Conservation (phyloP, 37 sponge, comb jelly and placozoan genomes). For the Corticium candelabrum region DNA sequence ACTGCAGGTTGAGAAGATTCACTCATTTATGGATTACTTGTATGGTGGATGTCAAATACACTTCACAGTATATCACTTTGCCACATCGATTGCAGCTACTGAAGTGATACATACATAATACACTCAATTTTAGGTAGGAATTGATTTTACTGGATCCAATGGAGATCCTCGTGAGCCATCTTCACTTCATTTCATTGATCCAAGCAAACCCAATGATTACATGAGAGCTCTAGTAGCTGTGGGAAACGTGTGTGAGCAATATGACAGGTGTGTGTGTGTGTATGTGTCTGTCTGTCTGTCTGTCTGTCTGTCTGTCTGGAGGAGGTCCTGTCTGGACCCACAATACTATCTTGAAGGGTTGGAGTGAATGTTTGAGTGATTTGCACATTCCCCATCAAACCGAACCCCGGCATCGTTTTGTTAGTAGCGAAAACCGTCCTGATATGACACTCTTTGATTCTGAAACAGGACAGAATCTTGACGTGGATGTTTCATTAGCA, state of each 20-base stretch:
- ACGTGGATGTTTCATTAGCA: slow-evolving; percentile 49
- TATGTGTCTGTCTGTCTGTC: background rate
- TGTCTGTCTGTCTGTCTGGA: background rate
- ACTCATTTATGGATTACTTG: slow-evolving; percentile 30
- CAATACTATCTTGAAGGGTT: too few species aligned
- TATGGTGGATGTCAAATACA: slow-evolving; percentile 85
- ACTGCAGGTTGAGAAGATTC: background rate
- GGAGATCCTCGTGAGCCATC: slow-evolving; percentile 43
- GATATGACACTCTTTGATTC: too few species aligned
- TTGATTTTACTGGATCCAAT: slow-evolving; percentile 86
- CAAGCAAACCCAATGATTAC: slow-evolving; percentile 59
- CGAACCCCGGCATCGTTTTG: too few species aligned
- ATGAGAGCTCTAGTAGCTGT: slow-evolving; percentile 58
- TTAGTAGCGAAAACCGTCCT: too few species aligned
- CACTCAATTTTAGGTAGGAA: slow-evolving; percentile 40
- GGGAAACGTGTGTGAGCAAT: slow-evolving; percentile 69
- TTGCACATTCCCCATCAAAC: too few species aligned
- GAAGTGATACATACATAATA: too few species aligned
- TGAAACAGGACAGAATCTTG: slow-evolving; percentile 50
- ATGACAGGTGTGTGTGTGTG: slow-evolving; percentile 75
- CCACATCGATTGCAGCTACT: too few species aligned
- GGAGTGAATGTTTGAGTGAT: too few species aligned
- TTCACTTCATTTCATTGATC: slow-evolving; percentile 73
- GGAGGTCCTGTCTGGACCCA: too few species aligned
- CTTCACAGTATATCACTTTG: too few species aligned